Evolutionary conservation across 2,888 invertebrate genomes (phyloP), one percentile per base, ranked within the genome.

Genomic region (Miltochrista miniata): DNA sequence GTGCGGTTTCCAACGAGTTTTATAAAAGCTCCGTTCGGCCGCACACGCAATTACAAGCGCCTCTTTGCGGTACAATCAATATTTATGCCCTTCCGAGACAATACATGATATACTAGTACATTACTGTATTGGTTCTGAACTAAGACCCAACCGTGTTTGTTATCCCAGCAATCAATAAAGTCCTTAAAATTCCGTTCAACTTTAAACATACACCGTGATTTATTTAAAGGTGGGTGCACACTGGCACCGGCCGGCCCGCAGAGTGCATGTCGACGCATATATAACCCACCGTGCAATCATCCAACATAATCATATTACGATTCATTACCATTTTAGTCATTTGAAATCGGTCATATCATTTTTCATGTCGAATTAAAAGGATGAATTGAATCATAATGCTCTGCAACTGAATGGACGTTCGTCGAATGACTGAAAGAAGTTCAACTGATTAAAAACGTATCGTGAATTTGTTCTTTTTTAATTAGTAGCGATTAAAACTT

Each of bases 21-120:
- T 89, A 86, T 89, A 88, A 89, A 88, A 85, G 87, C 85, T 81
- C 83, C 83, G 84, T 86, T 83, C 82, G 83, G 79, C 81, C 83
- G 81, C 85, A 85, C 90, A 86, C 83, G 87, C 90, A 90, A 90
- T 90, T 90, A 90, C 90, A 88, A 86, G 84, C 85, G 83, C 84
- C 83, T 82, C 82, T 83, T 83, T 84, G 86, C 82, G 78, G 81
- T 81, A 81, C 84, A 84, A 85, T 85, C 88, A 82, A 87, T 88
- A 86, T 87, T 87, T 85, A 87, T 85, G 72, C 73, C 68, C 71
- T 71, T 64, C 61, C 80, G 86, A 86, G 80, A 85, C 84, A 81
- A 87, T 83, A 70, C 74, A 68, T 69, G 68, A 76, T 69, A 74
- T 65, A 74, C 72, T 64, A 71, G 64, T 84, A 83, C 85, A 84